Evolutionary conservation across 2,888 invertebrate genomes (phyloP).

Genomic region (Nomada flava): DNA sequence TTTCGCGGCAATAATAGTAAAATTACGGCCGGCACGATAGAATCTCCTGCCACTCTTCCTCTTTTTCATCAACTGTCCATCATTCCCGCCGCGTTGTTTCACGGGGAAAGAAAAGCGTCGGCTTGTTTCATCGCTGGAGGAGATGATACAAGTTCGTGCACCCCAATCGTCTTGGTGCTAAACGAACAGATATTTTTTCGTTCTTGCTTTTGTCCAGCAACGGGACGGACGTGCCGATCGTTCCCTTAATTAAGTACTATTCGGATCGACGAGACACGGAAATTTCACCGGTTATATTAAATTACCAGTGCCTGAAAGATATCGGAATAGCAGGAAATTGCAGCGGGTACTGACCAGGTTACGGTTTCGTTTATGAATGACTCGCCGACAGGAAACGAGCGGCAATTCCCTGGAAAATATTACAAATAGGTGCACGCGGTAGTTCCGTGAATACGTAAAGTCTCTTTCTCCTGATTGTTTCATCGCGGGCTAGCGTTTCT

Average conservation of each 20-base stretch:
- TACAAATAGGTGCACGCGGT: not conserved
- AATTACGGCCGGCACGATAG: conserved; percentile 33
- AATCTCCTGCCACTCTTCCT: conserved; percentile 12
- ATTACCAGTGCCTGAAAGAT: conserved; percentile 29
- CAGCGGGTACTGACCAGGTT: conserved; percentile 21
- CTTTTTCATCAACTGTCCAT: not conserved
- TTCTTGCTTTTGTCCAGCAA: not conserved
- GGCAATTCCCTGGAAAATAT: conserved; percentile 31
- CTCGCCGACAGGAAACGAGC: conserved; percentile 39
- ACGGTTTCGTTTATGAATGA: conserved; percentile 41
- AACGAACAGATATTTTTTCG: not conserved
- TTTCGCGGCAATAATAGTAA: conserved; percentile 46
- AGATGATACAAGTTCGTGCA: not conserved
- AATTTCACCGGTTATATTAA: conserved; percentile 37
- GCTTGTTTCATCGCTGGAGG: not conserved
- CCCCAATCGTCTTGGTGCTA: not conserved
- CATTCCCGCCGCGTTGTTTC: not conserved
- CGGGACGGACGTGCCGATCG: not conserved
- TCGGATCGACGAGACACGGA: conserved; percentile 48
- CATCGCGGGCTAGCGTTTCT: not conserved
- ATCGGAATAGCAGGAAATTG: conserved; percentile 36
- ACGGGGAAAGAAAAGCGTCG: not conserved
- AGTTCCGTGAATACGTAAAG: conserved; percentile 13
- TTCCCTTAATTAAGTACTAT: conserved; percentile 34
- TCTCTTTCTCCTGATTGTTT: conserved; percentile 13